Conservation (phyloP, 1,140 invertebrate genomes). For the Zaprionus ornatus region DNA sequence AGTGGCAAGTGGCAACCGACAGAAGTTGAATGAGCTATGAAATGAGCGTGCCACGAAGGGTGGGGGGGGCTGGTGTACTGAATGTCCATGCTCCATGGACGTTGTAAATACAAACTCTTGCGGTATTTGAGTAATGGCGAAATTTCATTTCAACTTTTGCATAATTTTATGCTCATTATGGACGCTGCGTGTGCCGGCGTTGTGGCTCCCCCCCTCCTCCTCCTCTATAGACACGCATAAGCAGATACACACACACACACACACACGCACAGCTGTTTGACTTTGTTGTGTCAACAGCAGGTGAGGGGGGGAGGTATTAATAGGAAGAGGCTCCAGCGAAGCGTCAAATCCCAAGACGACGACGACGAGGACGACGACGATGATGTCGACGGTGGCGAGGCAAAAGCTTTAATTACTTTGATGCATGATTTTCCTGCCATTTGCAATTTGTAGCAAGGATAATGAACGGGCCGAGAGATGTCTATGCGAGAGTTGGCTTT, state of each 20-base stretch:
- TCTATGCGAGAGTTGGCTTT: slow-evolving; percentile 21
- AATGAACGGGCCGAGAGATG: slow-evolving; percentile 53
- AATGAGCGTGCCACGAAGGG: not conserved
- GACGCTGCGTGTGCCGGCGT: slow-evolving; percentile 2
- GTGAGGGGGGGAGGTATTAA: not conserved
- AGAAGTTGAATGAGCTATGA: slow-evolving; percentile 14
- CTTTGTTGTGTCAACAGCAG: slow-evolving; percentile 13
- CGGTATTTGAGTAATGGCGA: slow-evolving; percentile 61
- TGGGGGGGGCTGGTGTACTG: not conserved
- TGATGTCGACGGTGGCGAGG: slow-evolving; percentile 15
- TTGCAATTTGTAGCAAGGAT: slow-evolving; percentile 66
- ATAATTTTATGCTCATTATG: slow-evolving; percentile 80
- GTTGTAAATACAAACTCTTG: slow-evolving; percentile 46
- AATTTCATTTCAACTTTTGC: slow-evolving; percentile 81
- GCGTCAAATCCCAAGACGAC: slow-evolving; percentile 66
- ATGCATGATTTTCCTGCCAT: slow-evolving; percentile 78
- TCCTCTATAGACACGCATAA: not conserved
- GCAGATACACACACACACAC: not conserved
- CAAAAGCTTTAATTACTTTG: slow-evolving; percentile 76
- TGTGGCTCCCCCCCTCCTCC: too few relatives aligned
- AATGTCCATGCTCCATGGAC: slow-evolving; percentile 20
- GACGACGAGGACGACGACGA: slow-evolving; percentile 30
- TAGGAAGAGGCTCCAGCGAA: slow-evolving; percentile 42
- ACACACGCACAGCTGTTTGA: not conserved
- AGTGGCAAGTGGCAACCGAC: not conserved